phyloP scores from a whole-genome alignment of 2,797 vertebrate genomes.

The Hozukius guyotensis region DNA sequence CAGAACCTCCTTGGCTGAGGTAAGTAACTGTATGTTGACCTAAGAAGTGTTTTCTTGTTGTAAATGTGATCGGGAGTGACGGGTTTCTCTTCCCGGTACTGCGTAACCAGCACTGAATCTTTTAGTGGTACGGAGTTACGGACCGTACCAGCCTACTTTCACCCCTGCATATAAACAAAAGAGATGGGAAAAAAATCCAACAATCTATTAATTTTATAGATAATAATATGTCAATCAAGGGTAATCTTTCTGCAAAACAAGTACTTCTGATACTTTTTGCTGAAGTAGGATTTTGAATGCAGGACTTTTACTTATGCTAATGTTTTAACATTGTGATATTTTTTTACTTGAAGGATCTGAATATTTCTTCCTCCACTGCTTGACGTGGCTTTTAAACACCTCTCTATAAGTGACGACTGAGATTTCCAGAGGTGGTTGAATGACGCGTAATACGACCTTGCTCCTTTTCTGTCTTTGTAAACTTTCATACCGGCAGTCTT shows the following conservation, averaged over 20 bases:
- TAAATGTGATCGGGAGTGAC: no score
- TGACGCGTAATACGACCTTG: conserved; percentile 1
- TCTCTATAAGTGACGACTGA: background rate
- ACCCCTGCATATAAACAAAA: background rate
- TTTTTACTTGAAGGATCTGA: background rate
- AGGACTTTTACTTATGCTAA: background rate
- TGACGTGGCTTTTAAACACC: background rate
- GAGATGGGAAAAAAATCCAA: background rate
- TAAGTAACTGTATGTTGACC: no score
- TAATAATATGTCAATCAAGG: background rate
- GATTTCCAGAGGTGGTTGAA: background rate
- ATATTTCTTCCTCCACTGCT: background rate
- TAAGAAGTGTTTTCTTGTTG: no score
- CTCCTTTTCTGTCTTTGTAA: background rate
- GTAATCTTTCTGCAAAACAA: background rate
- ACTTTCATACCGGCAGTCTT: background rate
- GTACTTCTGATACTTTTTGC: background rate
- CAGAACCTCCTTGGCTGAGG: no score
- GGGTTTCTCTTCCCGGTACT: no score
- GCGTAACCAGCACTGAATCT: no score
- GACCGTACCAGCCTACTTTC: no score
- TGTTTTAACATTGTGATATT: background rate
- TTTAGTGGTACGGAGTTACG: no score
- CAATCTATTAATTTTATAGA: background rate
- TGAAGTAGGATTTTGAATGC: background rate